Conservation (phyloP, 2,888 invertebrate genomes). For the Nemurella pictetii region DNA sequence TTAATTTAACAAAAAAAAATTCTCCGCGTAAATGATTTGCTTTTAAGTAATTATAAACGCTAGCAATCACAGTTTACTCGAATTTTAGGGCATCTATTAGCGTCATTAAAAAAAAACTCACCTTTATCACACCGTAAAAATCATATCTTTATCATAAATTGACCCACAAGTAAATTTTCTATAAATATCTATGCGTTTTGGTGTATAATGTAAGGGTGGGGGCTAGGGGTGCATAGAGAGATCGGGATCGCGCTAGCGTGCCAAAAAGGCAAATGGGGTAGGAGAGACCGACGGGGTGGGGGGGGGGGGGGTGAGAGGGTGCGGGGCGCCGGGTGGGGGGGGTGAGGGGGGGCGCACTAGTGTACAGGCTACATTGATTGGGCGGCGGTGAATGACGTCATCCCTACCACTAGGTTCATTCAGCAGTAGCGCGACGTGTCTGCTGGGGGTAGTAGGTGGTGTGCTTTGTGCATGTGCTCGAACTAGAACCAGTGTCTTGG, state of each 20-base stretch:
- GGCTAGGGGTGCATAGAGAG: no score
- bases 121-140: not conserved
- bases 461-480: no score
- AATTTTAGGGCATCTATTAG: no score
- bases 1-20: no score
- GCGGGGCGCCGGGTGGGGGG: conserved; percentile 1
- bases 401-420: conserved; percentile 28
- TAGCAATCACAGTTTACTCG: no score
- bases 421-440: conserved; percentile 9
- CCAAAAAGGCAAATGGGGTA: not conserved
- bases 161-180: not conserved
- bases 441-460: not conserved
- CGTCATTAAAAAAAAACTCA: not conserved
- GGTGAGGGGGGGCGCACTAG: not conserved
- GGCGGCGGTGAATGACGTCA: conserved; percentile 23
- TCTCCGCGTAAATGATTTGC: no score
- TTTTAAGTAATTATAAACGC: no score
- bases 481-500: no score
- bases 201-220: not conserved
- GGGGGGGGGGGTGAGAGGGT: not conserved
- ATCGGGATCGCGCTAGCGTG: not conserved
- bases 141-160: no score
- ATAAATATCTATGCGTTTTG: not conserved
- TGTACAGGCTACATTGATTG: not conserved
- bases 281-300: not conserved